Base-by-base conservation (phyloP, 2,797 vertebrate genomes). In the Ctenochaetus hawaiiensis region DNA sequence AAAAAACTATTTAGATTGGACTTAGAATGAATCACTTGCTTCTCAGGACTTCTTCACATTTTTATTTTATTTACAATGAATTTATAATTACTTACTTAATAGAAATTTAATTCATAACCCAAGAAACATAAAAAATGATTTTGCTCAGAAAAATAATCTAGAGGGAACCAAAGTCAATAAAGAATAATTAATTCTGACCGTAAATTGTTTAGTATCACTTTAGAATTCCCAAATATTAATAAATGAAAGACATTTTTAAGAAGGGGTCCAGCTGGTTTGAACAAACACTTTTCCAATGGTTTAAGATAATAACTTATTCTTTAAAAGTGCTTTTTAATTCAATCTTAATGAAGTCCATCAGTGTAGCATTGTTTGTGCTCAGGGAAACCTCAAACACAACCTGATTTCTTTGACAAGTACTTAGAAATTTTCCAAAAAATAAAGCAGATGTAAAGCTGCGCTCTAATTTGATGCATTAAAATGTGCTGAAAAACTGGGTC, bases 381-480 rank as follows among this genome's bases (percentile, higher is more conserved):
- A 8, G 4, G 11, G 20, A 69, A 20, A 59, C 52, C 66, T 70
- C 2, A 2, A 43, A 47, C 7, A 26, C 10, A 23, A 37, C 43
- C 34, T 30, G 10, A 61, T 30, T 11, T 49, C 41, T 54, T 1
- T 14, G 30, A 26, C 2, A 20, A 61, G 48, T 6, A 52, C 20
- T 9, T 12, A 41, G 2, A 68, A 43, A 18, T 22, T 8, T 8
- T 22, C 34, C 30, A 59, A 37, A 54, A 45, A 49, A 26, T 53
- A 68, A 57, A 30, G 26, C 47, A 37, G 41, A 16, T 5, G 0
- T 34, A 30, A 67, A 57, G 30, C 51, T 49, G 8, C 20, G 16
- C 48, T 68, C 41, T 49, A 48, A 60, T 78, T 63, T 8, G 67
- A 57, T 75, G 34, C 30, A 48, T 53, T 54, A 30, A 79, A 72